Evolutionary conservation across 2,797 vertebrate genomes (phyloP).

Genomic region (Alosa sapidissima): DNA sequence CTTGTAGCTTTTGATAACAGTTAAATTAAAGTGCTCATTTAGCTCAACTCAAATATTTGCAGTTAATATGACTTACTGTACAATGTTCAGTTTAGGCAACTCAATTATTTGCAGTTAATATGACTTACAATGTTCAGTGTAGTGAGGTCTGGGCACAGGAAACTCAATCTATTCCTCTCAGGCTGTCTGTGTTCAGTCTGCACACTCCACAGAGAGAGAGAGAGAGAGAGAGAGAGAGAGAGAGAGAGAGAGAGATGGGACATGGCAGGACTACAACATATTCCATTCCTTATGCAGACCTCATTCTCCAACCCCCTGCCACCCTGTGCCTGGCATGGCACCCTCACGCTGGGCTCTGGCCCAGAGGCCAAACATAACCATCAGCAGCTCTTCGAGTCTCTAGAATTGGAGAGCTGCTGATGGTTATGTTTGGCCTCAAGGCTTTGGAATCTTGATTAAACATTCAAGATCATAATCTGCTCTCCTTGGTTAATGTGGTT

Average conservation of each 20-base stretch:
- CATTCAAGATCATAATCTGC: too few species aligned
- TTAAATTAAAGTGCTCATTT: too few species aligned
- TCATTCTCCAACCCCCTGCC: background rate
- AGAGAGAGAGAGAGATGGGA: background rate
- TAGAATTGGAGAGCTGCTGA: too few species aligned
- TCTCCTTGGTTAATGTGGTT: too few species aligned
- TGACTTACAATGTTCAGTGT: too few species aligned
- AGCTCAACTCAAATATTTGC: too few species aligned
- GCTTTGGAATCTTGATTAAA: background rate
- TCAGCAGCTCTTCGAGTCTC: background rate
- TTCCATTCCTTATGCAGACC: background rate
- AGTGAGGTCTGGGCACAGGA: constrained; percentile 36
- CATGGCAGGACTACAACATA: background rate
- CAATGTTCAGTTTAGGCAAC: too few species aligned
- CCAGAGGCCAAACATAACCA: background rate
- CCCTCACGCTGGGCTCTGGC: background rate
- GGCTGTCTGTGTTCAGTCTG: constrained; percentile 25
- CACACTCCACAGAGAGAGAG: background rate
- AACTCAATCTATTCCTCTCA: constrained; percentile 50
- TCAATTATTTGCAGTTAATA: too few species aligned
- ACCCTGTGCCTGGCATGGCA: background rate
- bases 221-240: background rate
- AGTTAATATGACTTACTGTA: too few species aligned
- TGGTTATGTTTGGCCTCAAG: too few species aligned
- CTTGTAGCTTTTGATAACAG: too few species aligned